These are phyloP conservation scores for Lateolabrax maculatus DNA, from an alignment of 2,797 vertebrate genomes.

Conservation along the genomic window DNA sequence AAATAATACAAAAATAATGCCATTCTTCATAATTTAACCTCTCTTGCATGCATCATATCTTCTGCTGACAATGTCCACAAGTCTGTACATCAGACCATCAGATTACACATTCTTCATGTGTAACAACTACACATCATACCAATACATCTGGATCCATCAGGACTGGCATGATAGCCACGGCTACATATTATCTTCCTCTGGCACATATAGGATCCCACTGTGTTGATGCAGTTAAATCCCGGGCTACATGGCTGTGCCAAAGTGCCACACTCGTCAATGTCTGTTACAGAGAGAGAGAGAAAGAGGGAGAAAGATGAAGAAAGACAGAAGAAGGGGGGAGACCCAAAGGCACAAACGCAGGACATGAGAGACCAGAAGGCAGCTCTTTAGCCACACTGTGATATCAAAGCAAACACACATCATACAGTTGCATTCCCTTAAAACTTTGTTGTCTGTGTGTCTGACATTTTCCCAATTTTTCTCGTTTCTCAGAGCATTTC, in stretches of 20 bases:
- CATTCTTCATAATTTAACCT: no score
- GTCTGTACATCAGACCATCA: slow-evolving; percentile 5
- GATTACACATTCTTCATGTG: neutral
- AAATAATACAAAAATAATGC: no score
- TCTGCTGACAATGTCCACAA: neutral
- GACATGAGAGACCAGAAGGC: slow-evolving; percentile 46
- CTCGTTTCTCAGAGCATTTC: slow-evolving; percentile 75
- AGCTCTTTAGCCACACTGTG: slow-evolving; percentile 49
- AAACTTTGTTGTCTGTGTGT: slow-evolving; percentile 56
- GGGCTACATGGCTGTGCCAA: slow-evolving; percentile 87
- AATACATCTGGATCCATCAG: slow-evolving; percentile 90
- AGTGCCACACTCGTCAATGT: slow-evolving; percentile 91
- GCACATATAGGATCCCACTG: slow-evolving; percentile 93
- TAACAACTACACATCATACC: slow-evolving; percentile 83
- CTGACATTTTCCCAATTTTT: slow-evolving; percentile 74
- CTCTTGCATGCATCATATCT: neutral
- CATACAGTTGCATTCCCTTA: slow-evolving; percentile 56
- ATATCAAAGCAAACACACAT: slow-evolving; percentile 75
- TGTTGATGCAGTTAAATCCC: slow-evolving; percentile 95
- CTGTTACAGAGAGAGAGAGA: slow-evolving; percentile 62
- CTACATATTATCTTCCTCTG: slow-evolving; percentile 90
- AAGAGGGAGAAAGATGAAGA: slow-evolving; percentile 23
- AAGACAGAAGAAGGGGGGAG: slow-evolving; percentile 33
- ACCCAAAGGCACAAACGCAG: slow-evolving; percentile 41
- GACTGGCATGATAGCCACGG: slow-evolving; percentile 90